Percentiles rank a stretch among this genome's conserved stretches.
Conservation (phyloP, 2,888 invertebrate genomes). For the Antheraea assamensis region DNA sequence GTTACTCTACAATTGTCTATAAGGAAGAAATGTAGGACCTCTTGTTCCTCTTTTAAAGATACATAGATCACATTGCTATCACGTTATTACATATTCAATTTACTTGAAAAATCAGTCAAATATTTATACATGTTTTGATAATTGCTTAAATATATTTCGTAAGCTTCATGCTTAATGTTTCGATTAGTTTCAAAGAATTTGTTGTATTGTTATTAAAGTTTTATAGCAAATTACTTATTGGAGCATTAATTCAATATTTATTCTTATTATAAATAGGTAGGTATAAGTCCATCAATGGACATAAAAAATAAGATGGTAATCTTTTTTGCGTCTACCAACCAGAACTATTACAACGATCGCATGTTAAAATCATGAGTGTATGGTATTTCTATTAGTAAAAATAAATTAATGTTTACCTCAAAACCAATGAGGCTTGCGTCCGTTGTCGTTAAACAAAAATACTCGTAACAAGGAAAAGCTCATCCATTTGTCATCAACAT, state of each 20-base stretch:
- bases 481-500: neutral
- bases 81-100: no score
- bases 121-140: neutral
- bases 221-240: neutral
- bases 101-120: neutral
- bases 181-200: neutral
- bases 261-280: neutral
- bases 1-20: no score
- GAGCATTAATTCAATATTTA: neutral
- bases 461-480: neutral
- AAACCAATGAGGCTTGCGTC: neutral
- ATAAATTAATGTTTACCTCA: conserved; percentile 3
- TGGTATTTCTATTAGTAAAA: conserved; percentile 18
- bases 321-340: neutral
- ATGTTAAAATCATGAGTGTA: conserved; percentile 13
- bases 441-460: neutral
- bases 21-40: no score
- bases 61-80: no score
- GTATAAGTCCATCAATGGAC: neutral
- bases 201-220: neutral
- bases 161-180: no score
- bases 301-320: neutral
- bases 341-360: conserved; percentile 6
- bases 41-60: no score
- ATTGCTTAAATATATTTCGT: no score